These are phyloP conservation scores for Meda fulgida DNA, from an alignment of 2,797 vertebrate genomes.

Conservation along the genomic window DNA sequence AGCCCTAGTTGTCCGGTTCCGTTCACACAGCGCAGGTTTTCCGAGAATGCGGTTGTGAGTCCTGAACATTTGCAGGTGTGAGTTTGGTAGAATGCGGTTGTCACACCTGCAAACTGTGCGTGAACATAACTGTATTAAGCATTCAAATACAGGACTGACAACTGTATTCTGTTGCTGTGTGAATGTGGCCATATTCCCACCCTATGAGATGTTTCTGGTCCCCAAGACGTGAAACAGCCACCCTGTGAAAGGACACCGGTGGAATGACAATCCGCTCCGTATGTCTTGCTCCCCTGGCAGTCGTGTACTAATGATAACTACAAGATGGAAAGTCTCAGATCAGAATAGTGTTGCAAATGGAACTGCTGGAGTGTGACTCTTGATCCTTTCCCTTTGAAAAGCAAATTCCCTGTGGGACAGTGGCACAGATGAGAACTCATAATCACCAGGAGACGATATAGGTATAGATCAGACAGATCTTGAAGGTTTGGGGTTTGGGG, in stretches of 20 bases:
- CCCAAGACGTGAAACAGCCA: not conserved
- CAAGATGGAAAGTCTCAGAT: conserved; percentile 56
- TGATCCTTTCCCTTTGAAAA: conserved; percentile 41
- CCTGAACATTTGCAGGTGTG: no score
- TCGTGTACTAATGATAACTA: conserved; percentile 61
- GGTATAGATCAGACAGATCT: conserved; percentile 22
- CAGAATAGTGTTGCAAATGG: conserved; percentile 53
- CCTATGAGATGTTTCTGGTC: not conserved
- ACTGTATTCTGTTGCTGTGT: not conserved
- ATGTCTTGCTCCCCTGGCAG: conserved; percentile 17
- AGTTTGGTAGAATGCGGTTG: not conserved
- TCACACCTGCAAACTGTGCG: not conserved
- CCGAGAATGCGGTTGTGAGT: not conserved
- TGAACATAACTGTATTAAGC: not conserved
- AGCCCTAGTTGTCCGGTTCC: no score
- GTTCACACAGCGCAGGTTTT: not conserved
- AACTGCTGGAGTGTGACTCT: conserved; percentile 55
- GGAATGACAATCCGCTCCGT: conserved; percentile 40
- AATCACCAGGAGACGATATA: conserved; percentile 49
- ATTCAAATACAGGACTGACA: not conserved
- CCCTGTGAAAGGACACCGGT: conserved; percentile 1
- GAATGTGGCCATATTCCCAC: not conserved
- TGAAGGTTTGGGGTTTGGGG: conserved; percentile 19
- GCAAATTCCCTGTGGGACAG: conserved; percentile 36
- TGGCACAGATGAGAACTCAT: conserved; percentile 32